Evolutionary conservation across 1,140 invertebrate species (phyloP).

Genomic region (Eupeodes corollae): DNA sequence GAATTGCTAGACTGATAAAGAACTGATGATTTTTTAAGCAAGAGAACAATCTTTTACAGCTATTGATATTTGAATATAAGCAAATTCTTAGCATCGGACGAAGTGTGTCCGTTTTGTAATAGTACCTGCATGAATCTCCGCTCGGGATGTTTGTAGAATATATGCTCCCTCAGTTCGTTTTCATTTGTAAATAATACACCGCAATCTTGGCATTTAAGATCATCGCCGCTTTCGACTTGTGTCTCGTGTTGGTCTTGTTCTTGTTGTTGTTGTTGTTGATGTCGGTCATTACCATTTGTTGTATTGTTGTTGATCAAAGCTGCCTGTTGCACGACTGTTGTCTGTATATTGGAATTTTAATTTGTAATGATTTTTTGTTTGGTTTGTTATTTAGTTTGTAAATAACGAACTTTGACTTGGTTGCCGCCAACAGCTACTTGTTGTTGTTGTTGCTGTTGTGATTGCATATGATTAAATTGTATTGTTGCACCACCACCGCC

Average conservation of each 20-base stretch:
- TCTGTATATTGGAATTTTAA: too few relatives aligned
- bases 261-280: slow-evolving; percentile 2
- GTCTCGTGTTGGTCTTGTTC: not conserved
- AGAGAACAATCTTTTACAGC: not conserved
- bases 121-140: slow-evolving; percentile 1
- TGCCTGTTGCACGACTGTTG: too few relatives aligned
- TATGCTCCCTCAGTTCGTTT: slow-evolving; percentile 1
- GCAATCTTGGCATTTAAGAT: slow-evolving; percentile 3
- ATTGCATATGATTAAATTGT: not conserved
- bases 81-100: not conserved
- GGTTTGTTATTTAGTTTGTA: slow-evolving; percentile 29
- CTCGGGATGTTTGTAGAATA: slow-evolving; percentile 3
- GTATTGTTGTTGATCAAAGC: too few relatives aligned
- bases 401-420: slow-evolving; percentile 30
- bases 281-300: not conserved
- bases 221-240: not conserved
- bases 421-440: slow-evolving; percentile 23
- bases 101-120: not conserved
- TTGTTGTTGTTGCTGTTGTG: slow-evolving; percentile 2
- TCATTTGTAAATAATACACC: slow-evolving; percentile 2
- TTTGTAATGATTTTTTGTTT: not conserved
- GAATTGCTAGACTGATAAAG: too few relatives aligned
- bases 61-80: not conserved
- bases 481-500: not conserved
- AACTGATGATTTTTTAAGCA: too few relatives aligned